phyloP scores from a whole-genome alignment of 2,113 vertebrate genomes.

The Rhipidura dahli region DNA sequence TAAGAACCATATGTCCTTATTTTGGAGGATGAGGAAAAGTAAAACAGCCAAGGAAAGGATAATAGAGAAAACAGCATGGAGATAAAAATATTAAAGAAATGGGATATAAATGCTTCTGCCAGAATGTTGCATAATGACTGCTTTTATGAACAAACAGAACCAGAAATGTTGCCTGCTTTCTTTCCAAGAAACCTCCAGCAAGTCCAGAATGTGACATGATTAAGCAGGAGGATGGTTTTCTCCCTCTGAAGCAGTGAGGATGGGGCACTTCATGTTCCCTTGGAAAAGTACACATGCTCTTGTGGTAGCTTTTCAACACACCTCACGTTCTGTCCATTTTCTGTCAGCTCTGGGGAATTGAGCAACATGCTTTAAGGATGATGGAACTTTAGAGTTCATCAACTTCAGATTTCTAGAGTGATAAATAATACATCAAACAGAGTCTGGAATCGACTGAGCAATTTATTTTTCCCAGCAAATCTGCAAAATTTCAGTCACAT shows the following conservation, averaged over 20 bases:
- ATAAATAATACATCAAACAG: background rate
- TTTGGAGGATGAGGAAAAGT: background rate
- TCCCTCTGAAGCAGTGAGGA: background rate
- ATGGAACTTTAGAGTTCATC: background rate
- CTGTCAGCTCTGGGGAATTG: background rate
- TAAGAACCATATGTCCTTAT: background rate
- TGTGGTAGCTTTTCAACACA: background rate
- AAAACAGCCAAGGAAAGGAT: background rate
- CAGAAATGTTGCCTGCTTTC: background rate
- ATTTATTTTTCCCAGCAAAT: background rate
- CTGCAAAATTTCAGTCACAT: background rate
- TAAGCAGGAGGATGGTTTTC: background rate
- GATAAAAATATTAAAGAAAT: constrained; percentile 2
- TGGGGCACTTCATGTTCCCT: background rate
- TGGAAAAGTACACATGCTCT: background rate
- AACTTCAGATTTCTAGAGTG: background rate
- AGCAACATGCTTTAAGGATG: background rate
- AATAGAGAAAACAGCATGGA: background rate
- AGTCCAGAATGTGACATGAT: background rate
- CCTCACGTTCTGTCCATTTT: background rate
- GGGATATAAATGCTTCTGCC: background rate
- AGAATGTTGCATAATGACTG: background rate
- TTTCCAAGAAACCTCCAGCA: constrained; percentile 38
- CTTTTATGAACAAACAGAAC: constrained; percentile 23
- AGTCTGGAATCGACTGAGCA: background rate